Base-by-base conservation (phyloP, 2,797 vertebrate genomes). In the Halcyon badia region DNA sequence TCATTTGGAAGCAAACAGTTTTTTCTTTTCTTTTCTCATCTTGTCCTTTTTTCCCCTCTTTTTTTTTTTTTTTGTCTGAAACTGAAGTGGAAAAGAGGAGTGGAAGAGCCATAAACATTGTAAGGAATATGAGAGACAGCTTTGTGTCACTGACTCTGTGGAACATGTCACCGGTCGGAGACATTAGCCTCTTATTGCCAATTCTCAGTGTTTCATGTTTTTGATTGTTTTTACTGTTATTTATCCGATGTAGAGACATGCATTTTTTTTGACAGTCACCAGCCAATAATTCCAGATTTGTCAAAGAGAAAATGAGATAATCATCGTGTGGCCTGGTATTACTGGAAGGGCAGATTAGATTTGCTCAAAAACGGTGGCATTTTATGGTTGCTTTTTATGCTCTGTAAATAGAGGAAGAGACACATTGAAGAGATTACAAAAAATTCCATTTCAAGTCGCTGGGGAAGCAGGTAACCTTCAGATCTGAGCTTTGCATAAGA, bases 41-140 rank as follows among this genome's bases (percentile, higher is more conserved):
- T 88, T 28, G 2, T 48, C 8, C 37, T 35, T 51, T 52, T 21
- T 31, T 49, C 5, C 6, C 18, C 21, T 4, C 16, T 76, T 26
- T 78, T 85, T 75, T 17, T 30, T 54, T 78, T 17, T 28, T 52
- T 52, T 51, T 76, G 35, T 82, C 70, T 96, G 90, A 84, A 94
- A 56, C 44, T 54, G 28, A 84, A 90, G 65, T 69, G 28, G 52
- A 65, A 90, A 70, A 91, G 69, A 83, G 72, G 54, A 94, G 48
- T 75, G 77, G 71, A 87, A 90, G 66, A 90, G 49, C 65, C 75
- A 54, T 90, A 79, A 92, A 51, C 57, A 79, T 48, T 14, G 42
- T 70, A 85, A 98, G 97, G 91, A 98, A 98, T 98, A 98, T 97
- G 95, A 97, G 89, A 97, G 97, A 87, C 89, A 97, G 96, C 94